These are phyloP conservation scores for Numida meleagris DNA, from an alignment of 2,113 vertebrate species.

Conservation along the genomic window DNA sequence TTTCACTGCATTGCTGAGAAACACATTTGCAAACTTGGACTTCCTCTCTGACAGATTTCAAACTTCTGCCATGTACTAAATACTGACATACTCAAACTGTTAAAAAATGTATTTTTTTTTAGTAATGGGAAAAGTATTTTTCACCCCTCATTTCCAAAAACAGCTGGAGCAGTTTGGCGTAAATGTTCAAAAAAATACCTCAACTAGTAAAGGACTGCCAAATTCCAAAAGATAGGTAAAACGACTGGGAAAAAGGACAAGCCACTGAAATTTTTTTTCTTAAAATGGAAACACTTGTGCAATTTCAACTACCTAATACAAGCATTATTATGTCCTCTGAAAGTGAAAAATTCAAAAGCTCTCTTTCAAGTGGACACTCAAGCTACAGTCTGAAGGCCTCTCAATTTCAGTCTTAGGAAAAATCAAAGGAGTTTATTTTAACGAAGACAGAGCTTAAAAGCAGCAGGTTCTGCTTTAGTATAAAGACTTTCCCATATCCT, in stretches of 20 bases:
- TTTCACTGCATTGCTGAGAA: neutral
- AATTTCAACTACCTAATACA: slow-evolving; percentile 12
- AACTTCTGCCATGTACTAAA: slow-evolving; percentile 9
- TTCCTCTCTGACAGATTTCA: neutral
- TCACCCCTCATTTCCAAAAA: neutral
- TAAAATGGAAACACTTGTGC: slow-evolving; percentile 56
- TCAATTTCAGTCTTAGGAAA: neutral
- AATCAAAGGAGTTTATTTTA: neutral
- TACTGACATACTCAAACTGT: neutral
- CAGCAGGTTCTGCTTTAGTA: neutral
- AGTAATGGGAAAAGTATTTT: slow-evolving; percentile 31
- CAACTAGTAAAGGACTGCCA: neutral
- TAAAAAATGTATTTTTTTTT: neutral
- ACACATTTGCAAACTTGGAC: neutral
- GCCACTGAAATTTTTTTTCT: slow-evolving; percentile 32
- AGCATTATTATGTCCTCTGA: neutral
- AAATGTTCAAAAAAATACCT: slow-evolving; percentile 3
- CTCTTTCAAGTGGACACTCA: slow-evolving; percentile 1
- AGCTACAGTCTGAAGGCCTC: neutral
- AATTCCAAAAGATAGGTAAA: slow-evolving; percentile 53
- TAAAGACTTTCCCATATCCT: neutral
- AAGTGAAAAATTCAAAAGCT: slow-evolving; percentile 23
- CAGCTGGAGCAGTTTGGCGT: slow-evolving; percentile 3
- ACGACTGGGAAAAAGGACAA: neutral
- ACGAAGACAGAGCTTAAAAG: neutral